Evolutionary conservation across 2,113 vertebrate species (phyloP).

Genomic region (Euleptes europaea): DNA sequence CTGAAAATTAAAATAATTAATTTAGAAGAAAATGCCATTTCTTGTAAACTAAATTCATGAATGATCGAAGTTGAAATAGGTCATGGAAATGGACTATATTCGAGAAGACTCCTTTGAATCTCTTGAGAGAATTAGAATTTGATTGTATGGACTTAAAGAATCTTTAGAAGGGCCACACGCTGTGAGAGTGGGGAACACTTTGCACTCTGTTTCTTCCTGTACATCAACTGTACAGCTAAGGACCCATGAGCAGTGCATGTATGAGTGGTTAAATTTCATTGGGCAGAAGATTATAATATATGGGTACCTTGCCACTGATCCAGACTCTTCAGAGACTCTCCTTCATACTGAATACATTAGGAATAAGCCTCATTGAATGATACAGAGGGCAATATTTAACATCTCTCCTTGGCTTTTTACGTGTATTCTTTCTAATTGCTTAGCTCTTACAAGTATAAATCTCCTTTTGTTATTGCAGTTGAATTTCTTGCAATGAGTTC

Average conservation of each 20-base stretch:
- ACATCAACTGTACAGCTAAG: neutral
- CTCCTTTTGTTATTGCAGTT: neutral
- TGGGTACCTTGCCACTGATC: neutral
- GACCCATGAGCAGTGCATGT: neutral
- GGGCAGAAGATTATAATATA: neutral
- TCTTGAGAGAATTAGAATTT: neutral
- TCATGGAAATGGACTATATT: neutral
- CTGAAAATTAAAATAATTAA: conserved; percentile 5
- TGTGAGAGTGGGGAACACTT: neutral
- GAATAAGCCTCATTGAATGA: neutral
- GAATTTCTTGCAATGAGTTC: neutral
- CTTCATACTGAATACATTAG: neutral
- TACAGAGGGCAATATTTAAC: neutral
- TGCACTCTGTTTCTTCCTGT: neutral
- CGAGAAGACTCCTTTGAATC: neutral
- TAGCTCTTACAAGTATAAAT: neutral
- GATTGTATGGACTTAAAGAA: conserved; percentile 1
- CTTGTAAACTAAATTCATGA: neutral
- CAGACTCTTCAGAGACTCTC: neutral
- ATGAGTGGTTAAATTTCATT: neutral
- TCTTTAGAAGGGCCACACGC: neutral
- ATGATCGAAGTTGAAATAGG: neutral
- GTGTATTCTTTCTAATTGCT: neutral
- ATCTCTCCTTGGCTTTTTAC: neutral
- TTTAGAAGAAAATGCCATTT: conserved; percentile 1